Evolutionary conservation across 2,888 invertebrate species (phyloP), one percentile per base, ranked within the genome.

Genomic region (Morpho helenor): DNA sequence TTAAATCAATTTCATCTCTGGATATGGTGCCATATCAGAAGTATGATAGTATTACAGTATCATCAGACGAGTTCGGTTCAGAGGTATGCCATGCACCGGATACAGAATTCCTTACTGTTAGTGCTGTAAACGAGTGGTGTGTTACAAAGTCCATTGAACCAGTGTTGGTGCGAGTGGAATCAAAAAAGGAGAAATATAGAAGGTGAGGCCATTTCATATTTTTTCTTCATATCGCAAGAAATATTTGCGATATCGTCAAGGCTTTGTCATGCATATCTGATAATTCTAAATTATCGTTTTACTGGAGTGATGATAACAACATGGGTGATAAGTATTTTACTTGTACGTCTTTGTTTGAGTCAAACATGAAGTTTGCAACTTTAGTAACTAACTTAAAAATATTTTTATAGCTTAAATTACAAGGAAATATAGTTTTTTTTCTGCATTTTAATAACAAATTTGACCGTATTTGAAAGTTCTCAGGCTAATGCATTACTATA

Each of bases 71-170:
- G 74, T 91, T 86, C 58, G 91, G 91, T 61, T 89, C 91, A 7
- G 91, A 91, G 74, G 82, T 88, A 70, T 90, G 88, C 70, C 88
- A 89, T 65, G 88, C 85, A 45, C 88, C 88, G 52, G 84, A 88
- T 69, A 81, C 83, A 43, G 89, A 90, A 72, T 87, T 87, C 70
- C 79, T 88, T 61, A 88, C 88, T 68, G 87, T 90, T 74, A 88
- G 89, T 86, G 88, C 90, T 76, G 88, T 90, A 76, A 90, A 90
- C 75, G 89, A 89, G 73, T 91, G 89, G 87, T 89, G 89, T 77
- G 80, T 89, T 67, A 79, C 87, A 68, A 84, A 86, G 75, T 82
- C 87, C 57, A 70, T 74, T 64, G 83, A 84, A 76, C 84, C 87
- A 73, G 79, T 83, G 73, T 77, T 85, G 70, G 72, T 88, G 70